These are phyloP conservation scores for Drosophila persimilis DNA, from an alignment of 1,140 invertebrate genomes.

Conservation along the genomic window DNA sequence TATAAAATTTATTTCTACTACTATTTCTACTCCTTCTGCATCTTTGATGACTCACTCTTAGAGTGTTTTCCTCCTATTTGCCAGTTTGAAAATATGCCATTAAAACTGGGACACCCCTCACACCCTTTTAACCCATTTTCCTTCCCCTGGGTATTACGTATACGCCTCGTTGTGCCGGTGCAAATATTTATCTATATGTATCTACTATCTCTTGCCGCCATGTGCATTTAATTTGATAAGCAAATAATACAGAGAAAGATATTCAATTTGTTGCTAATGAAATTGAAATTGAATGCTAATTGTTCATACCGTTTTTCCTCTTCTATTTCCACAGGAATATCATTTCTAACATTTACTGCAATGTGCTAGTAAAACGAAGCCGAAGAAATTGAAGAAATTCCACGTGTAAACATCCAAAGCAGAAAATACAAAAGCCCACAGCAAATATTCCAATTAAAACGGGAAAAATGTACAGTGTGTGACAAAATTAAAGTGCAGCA, in stretches of 20 bases:
- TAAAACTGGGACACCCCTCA: background rate
- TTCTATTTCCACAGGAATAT: constrained; percentile 59
- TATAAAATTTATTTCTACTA: too few relatives aligned
- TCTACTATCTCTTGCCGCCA: background rate
- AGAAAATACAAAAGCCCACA: constrained; percentile 19
- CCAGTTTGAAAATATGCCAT: constrained; percentile 1
- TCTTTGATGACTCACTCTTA: too few relatives aligned
- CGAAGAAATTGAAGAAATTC: constrained; percentile 64
- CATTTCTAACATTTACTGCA: constrained; percentile 74
- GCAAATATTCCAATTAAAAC: constrained; percentile 30
- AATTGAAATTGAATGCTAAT: constrained; percentile 19
- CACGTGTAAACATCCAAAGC: constrained; percentile 38
- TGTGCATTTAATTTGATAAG: constrained; percentile 42
- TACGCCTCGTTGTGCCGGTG: constrained; percentile 32
- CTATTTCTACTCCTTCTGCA: too few relatives aligned
- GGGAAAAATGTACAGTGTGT: constrained; percentile 37
- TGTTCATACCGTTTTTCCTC: constrained; percentile 10
- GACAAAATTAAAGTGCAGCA: too few relatives aligned
- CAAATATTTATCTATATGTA: constrained; percentile 37
- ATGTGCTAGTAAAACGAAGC: constrained; percentile 63
- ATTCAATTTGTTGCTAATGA: constrained; percentile 31
- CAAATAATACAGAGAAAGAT: constrained; percentile 20
- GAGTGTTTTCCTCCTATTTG: too few relatives aligned
- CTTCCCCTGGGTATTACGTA: constrained; percentile 28
- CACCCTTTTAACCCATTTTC: background rate